These are phyloP conservation scores for Aurelia coerulea DNA, from an alignment of 30 jellyfish, hydroid and myxozoan genomes.

Conservation along the genomic window DNA sequence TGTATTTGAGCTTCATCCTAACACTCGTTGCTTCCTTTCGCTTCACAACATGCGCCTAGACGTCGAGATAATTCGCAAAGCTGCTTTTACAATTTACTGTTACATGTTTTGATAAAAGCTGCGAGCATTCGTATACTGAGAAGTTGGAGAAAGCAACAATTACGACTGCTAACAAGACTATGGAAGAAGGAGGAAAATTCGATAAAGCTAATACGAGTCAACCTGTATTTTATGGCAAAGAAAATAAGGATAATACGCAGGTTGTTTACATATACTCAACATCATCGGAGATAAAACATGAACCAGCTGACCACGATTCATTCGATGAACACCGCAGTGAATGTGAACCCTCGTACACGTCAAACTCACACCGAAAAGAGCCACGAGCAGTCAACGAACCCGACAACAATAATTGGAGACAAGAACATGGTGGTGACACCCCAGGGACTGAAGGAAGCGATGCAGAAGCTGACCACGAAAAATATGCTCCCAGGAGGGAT, in stretches of 20 bases:
- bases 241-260: slow-evolving; percentile 53
- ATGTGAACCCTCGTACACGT: slow-evolving; percentile 8
- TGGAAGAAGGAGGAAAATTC: slow-evolving; percentile 44
- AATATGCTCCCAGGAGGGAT: slow-evolving; percentile 3
- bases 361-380: slow-evolving; percentile 25
- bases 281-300: slow-evolving; percentile 56
- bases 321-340: slow-evolving; percentile 18
- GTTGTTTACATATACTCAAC: slow-evolving; percentile 59
- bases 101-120: slow-evolving; percentile 31
- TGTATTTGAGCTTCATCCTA: slow-evolving; percentile 77
- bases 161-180: slow-evolving; percentile 5
- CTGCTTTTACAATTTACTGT: slow-evolving; percentile 39
- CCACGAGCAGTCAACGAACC: slow-evolving; percentile 34
- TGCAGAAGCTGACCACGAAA: slow-evolving; percentile 7
- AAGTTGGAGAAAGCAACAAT: background rate
- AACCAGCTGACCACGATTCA: slow-evolving; percentile 59
- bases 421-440: slow-evolving; percentile 20
- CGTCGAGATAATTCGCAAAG: slow-evolving; percentile 60
- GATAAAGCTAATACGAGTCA: slow-evolving; percentile 28
- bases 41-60: slow-evolving; percentile 62
- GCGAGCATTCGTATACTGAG: slow-evolving; percentile 12
- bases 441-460: slow-evolving; percentile 14
- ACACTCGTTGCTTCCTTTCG: slow-evolving; percentile 76
- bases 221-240: slow-evolving; percentile 32
- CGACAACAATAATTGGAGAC: slow-evolving; percentile 27